Conservation (phyloP, 2,888 invertebrate species). For the Leptura quadrifasciata region DNA sequence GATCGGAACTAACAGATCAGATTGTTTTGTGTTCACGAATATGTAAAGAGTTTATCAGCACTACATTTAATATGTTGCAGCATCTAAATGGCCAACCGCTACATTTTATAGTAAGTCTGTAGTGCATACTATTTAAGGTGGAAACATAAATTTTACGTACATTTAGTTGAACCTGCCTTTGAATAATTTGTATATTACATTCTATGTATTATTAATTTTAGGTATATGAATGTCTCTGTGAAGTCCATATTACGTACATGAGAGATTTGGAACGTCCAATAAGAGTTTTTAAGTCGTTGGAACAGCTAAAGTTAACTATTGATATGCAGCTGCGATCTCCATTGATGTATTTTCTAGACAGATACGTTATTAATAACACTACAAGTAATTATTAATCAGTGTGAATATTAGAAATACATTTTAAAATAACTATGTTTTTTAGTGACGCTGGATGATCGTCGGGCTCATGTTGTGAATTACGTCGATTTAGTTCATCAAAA, state of each 20-base stretch:
- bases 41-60: slow-evolving; percentile 38
- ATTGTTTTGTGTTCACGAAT: background rate
- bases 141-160: too few relatives aligned
- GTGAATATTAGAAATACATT: background rate
- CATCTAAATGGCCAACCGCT: slow-evolving; percentile 31
- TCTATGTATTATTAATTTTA: slow-evolving; percentile 30
- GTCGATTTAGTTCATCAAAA: slow-evolving; percentile 37
- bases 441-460: slow-evolving; percentile 38
- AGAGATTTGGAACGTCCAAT: slow-evolving; percentile 40
- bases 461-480: slow-evolving; percentile 35
- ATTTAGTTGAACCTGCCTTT: too few relatives aligned
- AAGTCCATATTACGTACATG: slow-evolving; percentile 37
- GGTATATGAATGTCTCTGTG: slow-evolving; percentile 35
- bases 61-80: slow-evolving; percentile 39
- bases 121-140: too few relatives aligned
- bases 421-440: slow-evolving; percentile 1
- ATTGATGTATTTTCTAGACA: slow-evolving; percentile 32
- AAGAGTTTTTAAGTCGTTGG: slow-evolving; percentile 36
- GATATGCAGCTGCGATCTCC: slow-evolving; percentile 30
- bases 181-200: too few relatives aligned
- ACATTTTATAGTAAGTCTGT: slow-evolving; percentile 37
- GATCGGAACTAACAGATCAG: slow-evolving; percentile 11
- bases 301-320: slow-evolving; percentile 38
- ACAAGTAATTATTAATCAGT: slow-evolving; percentile 33
- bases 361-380: slow-evolving; percentile 36